Percentiles rank a stretch among this genome's conserved stretches.
Evolutionary conservation across 1,140 invertebrate species (phyloP).

Genomic region (Pseudomyrmex gracilis): DNA sequence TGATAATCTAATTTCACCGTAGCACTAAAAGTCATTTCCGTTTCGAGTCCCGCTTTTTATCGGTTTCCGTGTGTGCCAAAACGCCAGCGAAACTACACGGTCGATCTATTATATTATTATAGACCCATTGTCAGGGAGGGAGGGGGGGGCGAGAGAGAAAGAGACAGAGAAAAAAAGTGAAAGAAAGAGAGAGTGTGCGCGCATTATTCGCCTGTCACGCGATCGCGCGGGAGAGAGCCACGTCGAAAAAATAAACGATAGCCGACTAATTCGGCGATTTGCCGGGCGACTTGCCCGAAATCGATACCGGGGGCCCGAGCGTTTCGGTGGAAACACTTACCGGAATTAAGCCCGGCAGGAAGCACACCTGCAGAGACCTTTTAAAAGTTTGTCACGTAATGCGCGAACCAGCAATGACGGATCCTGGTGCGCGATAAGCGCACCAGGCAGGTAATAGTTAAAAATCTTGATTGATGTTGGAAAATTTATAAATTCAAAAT

Average conservation of each 20-base stretch:
- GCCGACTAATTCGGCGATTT: constrained; percentile 79
- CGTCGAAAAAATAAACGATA: constrained; percentile 62
- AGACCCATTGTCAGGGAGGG: constrained; percentile 74
- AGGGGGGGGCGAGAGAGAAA: constrained; percentile 63
- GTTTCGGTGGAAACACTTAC: constrained; percentile 67
- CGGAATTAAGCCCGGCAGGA: constrained; percentile 53
- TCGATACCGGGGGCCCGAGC: constrained; percentile 71
- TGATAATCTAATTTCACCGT: constrained; percentile 77
- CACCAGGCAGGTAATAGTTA: background rate
- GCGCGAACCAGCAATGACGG: no score
- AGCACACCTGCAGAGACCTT: constrained; percentile 60
- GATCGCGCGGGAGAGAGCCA: constrained; percentile 72
- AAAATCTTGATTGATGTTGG: background rate
- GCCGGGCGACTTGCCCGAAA: constrained; percentile 72
- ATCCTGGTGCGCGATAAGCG: no score
- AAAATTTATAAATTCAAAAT: background rate
- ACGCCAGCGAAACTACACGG: constrained; percentile 71
- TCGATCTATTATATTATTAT: constrained; percentile 79
- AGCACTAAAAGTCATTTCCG: constrained; percentile 79
- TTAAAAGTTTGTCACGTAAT: constrained; percentile 39
- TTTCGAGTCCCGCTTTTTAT: constrained; percentile 62
- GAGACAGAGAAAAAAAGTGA: background rate
- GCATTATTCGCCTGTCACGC: constrained; percentile 82
- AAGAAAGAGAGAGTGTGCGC: constrained; percentile 41
- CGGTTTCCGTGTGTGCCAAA: constrained; percentile 20